A percentile compares a stretch with the other conserved stretches of the same genome.
phyloP scores from a whole-genome alignment of 2,797 vertebrate genomes.

The Helostoma temminkii region DNA sequence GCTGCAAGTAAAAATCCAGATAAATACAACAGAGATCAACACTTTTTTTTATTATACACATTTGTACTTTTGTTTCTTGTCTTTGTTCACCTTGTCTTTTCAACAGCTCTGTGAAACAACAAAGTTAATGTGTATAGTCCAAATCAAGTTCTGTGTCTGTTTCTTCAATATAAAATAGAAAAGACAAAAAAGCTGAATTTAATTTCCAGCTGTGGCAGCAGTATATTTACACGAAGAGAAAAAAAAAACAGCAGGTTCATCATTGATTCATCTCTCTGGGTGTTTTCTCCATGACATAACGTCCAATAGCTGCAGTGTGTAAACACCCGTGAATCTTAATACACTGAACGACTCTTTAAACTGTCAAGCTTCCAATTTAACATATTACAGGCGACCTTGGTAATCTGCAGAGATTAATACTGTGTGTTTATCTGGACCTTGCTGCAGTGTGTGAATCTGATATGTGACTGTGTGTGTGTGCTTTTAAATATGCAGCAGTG shows the following conservation, averaged over 20 bases:
- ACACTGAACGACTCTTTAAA: conserved; percentile 61
- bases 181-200: not conserved
- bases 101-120: not conserved
- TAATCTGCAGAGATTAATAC: conserved; percentile 64
- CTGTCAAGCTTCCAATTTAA: conserved; percentile 61
- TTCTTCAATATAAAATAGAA: conserved; percentile 15
- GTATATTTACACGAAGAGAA: conserved; percentile 1
- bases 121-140: not conserved
- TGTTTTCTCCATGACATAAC: conserved; percentile 48
- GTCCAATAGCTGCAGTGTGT: conserved; percentile 79
- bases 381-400: conserved; percentile 38
- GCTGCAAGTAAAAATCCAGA: too few relatives aligned
- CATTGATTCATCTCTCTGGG: conserved; percentile 39
- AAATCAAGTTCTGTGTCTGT: conserved; percentile 9
- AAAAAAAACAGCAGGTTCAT: conserved; percentile 8
- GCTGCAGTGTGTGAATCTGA: conserved; percentile 25
- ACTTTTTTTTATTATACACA: too few relatives aligned
- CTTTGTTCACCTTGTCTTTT: not conserved
- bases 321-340: conserved; percentile 62
- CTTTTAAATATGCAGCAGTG: not conserved
- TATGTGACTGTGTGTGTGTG: conserved; percentile 4
- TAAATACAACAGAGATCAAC: too few relatives aligned
- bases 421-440: conserved; percentile 49
- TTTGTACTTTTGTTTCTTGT: not conserved
- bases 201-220: conserved; percentile 20